These are phyloP conservation scores for Drosophila melanogaster DNA, from an alignment of 1,140 invertebrate genomes.

Conservation along the genomic window Release_6_plus_ISO1_MT NT_033777.3:22053501-22054000, in stretches of 20 bases:
- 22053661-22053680: not conserved
- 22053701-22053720: not conserved
- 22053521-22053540: slow-evolving; percentile 72
- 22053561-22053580: slow-evolving; percentile 29
- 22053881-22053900: slow-evolving; percentile 54
- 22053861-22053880: slow-evolving; percentile 51
- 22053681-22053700: not conserved
- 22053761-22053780: too few relatives aligned
- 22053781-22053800: too few relatives aligned
- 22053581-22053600: slow-evolving; percentile 43
- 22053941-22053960: slow-evolving; percentile 63
- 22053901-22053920: slow-evolving; percentile 74
- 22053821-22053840: slow-evolving; percentile 20
- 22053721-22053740: not conserved
- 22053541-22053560: slow-evolving; percentile 28
- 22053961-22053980: slow-evolving; percentile 6
- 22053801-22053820: slow-evolving; percentile 16
- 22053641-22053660: not conserved
- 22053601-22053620: slow-evolving; percentile 43
- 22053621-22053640: not conserved
- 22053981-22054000: slow-evolving; percentile 78
- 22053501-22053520: slow-evolving; percentile 49
- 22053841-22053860: slow-evolving; percentile 18
- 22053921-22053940: slow-evolving; percentile 47
- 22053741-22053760: not conserved